Evolutionary conservation across 2,888 invertebrate genomes (phyloP).

Genomic region (Melipona bicolor): DNA sequence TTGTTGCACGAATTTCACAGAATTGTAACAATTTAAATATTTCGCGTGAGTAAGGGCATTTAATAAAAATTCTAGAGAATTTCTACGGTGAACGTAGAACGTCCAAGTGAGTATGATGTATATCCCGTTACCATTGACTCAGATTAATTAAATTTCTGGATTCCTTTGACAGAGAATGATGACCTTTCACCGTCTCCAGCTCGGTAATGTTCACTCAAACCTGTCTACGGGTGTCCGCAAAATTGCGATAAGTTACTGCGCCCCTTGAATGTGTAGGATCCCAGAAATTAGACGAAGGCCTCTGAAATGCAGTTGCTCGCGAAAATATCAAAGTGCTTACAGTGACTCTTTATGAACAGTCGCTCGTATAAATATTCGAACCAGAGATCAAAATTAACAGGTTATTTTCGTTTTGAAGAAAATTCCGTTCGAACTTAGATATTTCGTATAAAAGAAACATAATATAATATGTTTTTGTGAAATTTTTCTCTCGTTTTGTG

Average conservation of each 20-base stretch:
- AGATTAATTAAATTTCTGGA: slow-evolving; percentile 64
- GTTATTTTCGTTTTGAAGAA: no score
- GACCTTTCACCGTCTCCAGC: slow-evolving; percentile 27
- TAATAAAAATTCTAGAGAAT: slow-evolving; percentile 22
- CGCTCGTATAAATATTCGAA: no score
- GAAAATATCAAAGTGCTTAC: no score
- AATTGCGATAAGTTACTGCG: slow-evolving; percentile 32
- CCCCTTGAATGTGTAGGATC: slow-evolving; percentile 24
- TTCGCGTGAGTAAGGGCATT: no score
- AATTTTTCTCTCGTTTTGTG: no score
- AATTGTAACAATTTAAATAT: no score
- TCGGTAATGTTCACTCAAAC: slow-evolving; percentile 33
- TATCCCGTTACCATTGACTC: slow-evolving; percentile 19
- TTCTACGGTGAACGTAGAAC: slow-evolving; percentile 8
- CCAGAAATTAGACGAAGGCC: slow-evolving; percentile 16
- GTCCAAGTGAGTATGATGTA: slow-evolving; percentile 28
- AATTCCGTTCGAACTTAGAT: no score
- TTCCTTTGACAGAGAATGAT: slow-evolving; percentile 60
- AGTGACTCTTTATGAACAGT: no score
- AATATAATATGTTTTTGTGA: no score
- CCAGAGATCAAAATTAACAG: no score
- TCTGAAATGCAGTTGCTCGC: not conserved
- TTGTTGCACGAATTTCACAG: no score
- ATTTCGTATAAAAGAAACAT: no score
- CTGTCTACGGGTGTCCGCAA: slow-evolving; percentile 11